phyloP scores from a whole-genome alignment of 1,140 invertebrate species.

The Neocloeon triangulifer region DNA sequence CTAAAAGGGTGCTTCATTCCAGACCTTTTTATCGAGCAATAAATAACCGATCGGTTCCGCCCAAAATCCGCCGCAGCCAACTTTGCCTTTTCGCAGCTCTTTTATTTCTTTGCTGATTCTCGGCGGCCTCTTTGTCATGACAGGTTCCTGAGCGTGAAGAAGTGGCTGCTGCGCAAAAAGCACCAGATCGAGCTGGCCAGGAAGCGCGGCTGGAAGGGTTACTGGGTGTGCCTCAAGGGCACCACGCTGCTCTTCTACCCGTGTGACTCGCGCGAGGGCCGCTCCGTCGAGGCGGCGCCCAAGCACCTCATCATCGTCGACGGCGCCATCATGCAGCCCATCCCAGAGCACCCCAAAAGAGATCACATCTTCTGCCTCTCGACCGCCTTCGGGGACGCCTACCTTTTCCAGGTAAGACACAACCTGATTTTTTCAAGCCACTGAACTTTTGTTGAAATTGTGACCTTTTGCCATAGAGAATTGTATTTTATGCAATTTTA shows the following conservation, averaged over 20 bases:
- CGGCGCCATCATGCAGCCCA: slow-evolving; percentile 93
- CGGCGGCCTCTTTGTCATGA: slow-evolving; percentile 11
- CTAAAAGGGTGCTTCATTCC: no score
- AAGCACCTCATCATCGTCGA: slow-evolving; percentile 93
- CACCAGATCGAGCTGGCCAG: slow-evolving; percentile 88
- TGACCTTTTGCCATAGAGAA: no score
- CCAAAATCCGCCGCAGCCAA: not conserved
- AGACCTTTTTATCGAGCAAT: no score
- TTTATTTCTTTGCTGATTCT: slow-evolving; percentile 1
- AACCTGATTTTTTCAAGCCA: no score
- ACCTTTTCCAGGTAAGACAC: slow-evolving; percentile 86
- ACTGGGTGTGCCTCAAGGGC: slow-evolving; percentile 95
- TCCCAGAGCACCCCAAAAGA: slow-evolving; percentile 92
- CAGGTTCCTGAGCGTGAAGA: slow-evolving; percentile 94
- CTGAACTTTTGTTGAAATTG: no score
- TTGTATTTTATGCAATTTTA: no score
- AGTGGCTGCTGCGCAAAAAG: slow-evolving; percentile 91
- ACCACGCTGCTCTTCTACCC: slow-evolving; percentile 92
- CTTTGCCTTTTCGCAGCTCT: not conserved
- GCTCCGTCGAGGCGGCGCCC: slow-evolving; percentile 73
- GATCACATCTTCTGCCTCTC: slow-evolving; percentile 96
- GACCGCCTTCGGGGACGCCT: slow-evolving; percentile 93
- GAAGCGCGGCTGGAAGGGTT: slow-evolving; percentile 91
- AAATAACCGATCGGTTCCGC: no score
- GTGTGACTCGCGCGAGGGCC: slow-evolving; percentile 76